Evolutionary conservation across 1,140 invertebrate genomes (phyloP).

Genomic region (Leptoteleia sp.): DNA sequence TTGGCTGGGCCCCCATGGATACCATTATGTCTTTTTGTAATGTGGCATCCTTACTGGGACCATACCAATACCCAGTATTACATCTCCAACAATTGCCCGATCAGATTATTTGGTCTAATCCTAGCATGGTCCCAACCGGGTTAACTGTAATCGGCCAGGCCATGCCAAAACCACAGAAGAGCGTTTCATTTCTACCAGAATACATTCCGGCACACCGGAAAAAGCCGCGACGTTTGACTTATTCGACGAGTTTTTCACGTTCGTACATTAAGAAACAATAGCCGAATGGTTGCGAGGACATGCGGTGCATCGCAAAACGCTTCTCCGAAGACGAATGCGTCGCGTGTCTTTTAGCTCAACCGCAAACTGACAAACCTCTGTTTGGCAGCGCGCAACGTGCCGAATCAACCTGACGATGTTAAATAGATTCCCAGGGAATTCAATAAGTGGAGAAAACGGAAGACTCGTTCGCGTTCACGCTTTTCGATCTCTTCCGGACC

Average conservation of each 20-base stretch:
- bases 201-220: no score
- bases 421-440: constrained; percentile 74
- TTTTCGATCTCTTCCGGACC: constrained; percentile 39
- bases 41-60: no score
- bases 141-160: no score
- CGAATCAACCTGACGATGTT: constrained; percentile 69
- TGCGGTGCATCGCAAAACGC: constrained; percentile 46
- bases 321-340: constrained; percentile 73
- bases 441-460: constrained; percentile 71
- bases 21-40: no score
- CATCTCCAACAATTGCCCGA: no score
- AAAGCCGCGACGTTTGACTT: constrained; percentile 52
- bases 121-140: no score
- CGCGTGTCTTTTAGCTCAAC: constrained; percentile 72
- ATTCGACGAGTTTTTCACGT: constrained; percentile 36
- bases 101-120: no score
- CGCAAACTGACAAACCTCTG: constrained; percentile 75
- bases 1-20: no score
- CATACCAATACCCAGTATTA: no score
- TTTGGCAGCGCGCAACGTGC: constrained; percentile 52
- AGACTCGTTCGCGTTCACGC: constrained; percentile 55
- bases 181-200: no score
- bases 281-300: constrained; percentile 46
- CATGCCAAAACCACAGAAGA: no score
- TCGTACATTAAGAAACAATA: constrained; percentile 55